phyloP scores from a whole-genome alignment of 2,113 vertebrate species.

The Taxidea taxus region DNA sequence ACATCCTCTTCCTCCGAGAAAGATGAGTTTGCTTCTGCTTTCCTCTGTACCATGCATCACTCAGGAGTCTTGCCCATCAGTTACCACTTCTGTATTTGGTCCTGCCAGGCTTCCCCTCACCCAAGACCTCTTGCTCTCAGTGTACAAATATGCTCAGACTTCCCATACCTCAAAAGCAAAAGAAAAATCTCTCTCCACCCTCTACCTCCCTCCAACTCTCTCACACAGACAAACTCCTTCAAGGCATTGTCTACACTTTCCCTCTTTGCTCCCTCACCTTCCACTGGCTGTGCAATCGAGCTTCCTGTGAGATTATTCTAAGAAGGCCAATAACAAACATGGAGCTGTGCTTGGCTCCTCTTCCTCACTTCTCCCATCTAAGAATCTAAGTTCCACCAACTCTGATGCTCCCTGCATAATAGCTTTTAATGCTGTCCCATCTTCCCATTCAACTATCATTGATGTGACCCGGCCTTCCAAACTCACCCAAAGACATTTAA shows the following conservation, averaged over 20 bases:
- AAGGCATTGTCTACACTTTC: neutral
- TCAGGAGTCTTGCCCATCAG: neutral
- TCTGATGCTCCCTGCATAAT: neutral
- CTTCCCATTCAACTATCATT: neutral
- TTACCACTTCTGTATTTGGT: neutral
- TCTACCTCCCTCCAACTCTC: no score
- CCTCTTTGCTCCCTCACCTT: neutral
- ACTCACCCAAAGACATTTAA: neutral
- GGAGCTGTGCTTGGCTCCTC: neutral
- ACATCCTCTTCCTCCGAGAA: neutral
- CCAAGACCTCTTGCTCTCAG: neutral
- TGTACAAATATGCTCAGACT: neutral
- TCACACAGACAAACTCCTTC: neutral
- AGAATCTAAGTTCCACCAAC: neutral
- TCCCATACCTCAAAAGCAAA: neutral
- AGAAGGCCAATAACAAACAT: neutral
- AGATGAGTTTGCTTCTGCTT: accelerated
- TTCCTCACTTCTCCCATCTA: neutral
- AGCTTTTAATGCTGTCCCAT: neutral
- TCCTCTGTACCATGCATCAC: neutral
- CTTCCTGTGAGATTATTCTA: neutral
- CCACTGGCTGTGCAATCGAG: neutral
- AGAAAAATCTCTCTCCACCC: neutral
- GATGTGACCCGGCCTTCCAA: neutral
- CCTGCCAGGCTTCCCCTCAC: no score